phyloP scores from a whole-genome alignment of 2,888 invertebrate genomes.

The Ochlodes sylvanus region DNA sequence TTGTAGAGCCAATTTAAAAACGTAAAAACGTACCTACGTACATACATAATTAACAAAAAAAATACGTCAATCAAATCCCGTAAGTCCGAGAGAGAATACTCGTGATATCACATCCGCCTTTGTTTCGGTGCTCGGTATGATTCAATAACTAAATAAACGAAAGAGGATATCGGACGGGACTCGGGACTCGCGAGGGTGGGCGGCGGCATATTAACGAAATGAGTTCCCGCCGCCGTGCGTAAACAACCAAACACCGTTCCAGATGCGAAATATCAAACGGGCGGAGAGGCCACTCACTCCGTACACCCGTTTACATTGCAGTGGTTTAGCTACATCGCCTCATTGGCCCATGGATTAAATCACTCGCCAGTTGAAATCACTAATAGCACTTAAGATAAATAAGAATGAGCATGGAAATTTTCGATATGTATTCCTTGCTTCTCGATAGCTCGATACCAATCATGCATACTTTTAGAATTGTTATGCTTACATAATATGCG shows the following conservation, averaged over 20 bases:
- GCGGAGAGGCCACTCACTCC: slow-evolving; percentile 35
- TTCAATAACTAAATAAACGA: slow-evolving; percentile 11
- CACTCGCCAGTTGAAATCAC: slow-evolving; percentile 8
- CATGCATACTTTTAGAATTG: not conserved
- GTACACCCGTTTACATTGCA: slow-evolving; percentile 15
- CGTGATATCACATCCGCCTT: not conserved
- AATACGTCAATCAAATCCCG: too few relatives aligned
- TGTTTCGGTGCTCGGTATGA: slow-evolving; percentile 3
- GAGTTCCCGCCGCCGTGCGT: slow-evolving; percentile 20
- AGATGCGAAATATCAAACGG: slow-evolving; percentile 48
- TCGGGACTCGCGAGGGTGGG: slow-evolving; percentile 7
- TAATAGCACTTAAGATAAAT: slow-evolving; percentile 16
- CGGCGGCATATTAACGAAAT: slow-evolving; percentile 23
- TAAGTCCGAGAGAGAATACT: too few relatives aligned
- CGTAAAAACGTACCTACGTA: too few relatives aligned
- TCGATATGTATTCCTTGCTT: not conserved
- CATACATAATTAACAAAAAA: too few relatives aligned
- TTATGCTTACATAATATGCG: too few relatives aligned
- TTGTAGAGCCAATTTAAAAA: too few relatives aligned
- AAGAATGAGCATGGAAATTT: slow-evolving; percentile 1
- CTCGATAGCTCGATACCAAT: not conserved
- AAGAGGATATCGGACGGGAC: slow-evolving; percentile 3
- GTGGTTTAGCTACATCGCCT: slow-evolving; percentile 18
- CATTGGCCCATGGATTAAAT: slow-evolving; percentile 16
- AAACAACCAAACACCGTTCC: slow-evolving; percentile 35